Evolutionary conservation across 2,113 vertebrate genomes (phyloP), one percentile per base, ranked within the genome.

Genomic region (Actenoides lindsayi): DNA sequence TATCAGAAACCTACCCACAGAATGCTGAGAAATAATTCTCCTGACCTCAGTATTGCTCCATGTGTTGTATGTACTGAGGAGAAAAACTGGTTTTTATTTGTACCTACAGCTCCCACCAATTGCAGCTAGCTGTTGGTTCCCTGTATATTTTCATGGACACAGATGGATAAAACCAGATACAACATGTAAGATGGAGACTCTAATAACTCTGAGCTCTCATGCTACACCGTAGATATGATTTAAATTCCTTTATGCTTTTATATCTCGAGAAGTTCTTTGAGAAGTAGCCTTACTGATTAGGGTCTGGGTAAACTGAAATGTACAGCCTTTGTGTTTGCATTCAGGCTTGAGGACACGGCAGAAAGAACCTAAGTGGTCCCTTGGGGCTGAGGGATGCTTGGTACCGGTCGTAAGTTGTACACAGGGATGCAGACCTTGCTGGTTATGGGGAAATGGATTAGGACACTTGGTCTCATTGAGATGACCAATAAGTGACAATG

Each of bases 11-110:
- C 71, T 87, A 60, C 57, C 70, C 71, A 53, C 9, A 35, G 3
- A 84, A 83, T 3, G 3, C 50, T 15, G 33, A 69, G 16, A 89
- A 93, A 81, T 59, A 67, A 70, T 74, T 83, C 59, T 89, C 62
- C 65, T 80, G 87, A 94, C 75, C 89, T 39, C 35, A 64, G 79
- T 57, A 64, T 56, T 68, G 76, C 53, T 88, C 83, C 83, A 42
- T 81, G 90, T 87, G 89, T 82, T 96, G 90, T 91, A 81, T 87
- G 84, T 20, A 84, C 69, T 87, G 37, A 94, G 78, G 62, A 93
- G 69, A 81, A 95, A 87, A 93, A 54, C 39, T 54, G 48, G 1
- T 25, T 64, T 96, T 79, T 92, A 69, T 89, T 91, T 96, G 86
- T 94, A 94, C 89, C 83, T 93, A 90, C 83, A 84, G 68, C 44